Base-by-base conservation (phyloP, 2,797 vertebrate genomes). In the Chanos chanos region DNA sequence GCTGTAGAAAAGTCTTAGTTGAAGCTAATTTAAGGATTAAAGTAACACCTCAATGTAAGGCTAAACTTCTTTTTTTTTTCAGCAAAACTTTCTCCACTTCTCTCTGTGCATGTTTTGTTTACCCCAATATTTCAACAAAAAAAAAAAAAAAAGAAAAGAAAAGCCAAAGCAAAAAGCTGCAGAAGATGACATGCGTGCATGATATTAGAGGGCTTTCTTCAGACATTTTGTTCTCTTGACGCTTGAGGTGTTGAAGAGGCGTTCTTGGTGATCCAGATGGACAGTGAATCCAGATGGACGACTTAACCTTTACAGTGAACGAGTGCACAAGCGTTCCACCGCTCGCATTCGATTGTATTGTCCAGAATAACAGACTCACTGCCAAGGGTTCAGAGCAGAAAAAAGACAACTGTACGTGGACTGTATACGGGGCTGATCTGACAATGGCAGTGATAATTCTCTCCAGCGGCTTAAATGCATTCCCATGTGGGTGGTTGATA, bases 261-360 rank as follows among this genome's bases (percentile, higher is more conserved):
- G 13, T 68, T 67, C 33, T 36, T 50, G n/a, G 36, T 63, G 58
- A 57, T 43, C 64, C 61, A 73, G 49, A 71, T 73, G 70, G 64
- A 43, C 24, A 10, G 50, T 34, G 47, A 60, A 39, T 48, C 56
- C 55, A 60, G 48, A 59, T 53, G 33, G 50, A 61, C n/a, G 39
- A 13, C 40, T 33, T 66, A 50, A 68, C 61, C 49, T 68, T 67
- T 51, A 49, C 43, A 48, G 40, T 62, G 30, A 57, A 45, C 54
- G 48, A n/a, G 5, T 28, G 31, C 22, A 43, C 5, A 19, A 15
- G 21, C 8, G 21, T 15, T 19, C 16, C 18, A 39, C 28, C 15
- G 22, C 12, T 33, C 9, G 43, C 39, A 16, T 7, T 27, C 27
- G 34, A 36, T 36, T 34, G 1, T 15, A 5, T 15, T 37, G 13